phyloP scores from a whole-genome alignment of 2,113 vertebrate genomes.

The Lamprologus lemairii region DNA sequence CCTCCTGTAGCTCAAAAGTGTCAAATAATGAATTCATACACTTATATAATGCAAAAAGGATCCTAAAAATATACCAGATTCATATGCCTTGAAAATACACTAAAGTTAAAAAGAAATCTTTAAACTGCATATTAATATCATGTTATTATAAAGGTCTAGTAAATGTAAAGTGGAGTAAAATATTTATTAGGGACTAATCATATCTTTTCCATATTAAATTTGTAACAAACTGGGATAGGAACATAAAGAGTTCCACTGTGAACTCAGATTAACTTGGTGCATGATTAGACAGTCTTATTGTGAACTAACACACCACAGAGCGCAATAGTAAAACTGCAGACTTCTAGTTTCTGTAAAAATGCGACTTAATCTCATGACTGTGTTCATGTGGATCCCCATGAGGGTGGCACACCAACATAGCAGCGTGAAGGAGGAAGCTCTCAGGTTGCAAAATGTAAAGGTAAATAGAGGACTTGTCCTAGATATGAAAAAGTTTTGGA shows the following conservation, averaged over 20 bases:
- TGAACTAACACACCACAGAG: neutral
- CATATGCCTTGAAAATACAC: neutral
- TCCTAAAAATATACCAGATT: neutral
- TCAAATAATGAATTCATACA: neutral
- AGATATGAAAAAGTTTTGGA: neutral
- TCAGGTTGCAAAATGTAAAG: neutral
- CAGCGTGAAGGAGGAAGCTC: neutral
- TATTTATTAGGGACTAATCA: neutral
- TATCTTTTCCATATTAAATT: neutral
- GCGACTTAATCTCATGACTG: slow-evolving; percentile 37
- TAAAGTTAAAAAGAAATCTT: neutral
- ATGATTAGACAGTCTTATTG: neutral
- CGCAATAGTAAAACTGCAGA: neutral
- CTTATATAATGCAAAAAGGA: neutral
- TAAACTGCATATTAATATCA: neutral
- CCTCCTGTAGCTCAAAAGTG: neutral
- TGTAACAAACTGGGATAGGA: neutral
- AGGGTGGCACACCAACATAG: neutral
- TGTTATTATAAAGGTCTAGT: neutral
- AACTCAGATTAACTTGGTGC: neutral
- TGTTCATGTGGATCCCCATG: neutral
- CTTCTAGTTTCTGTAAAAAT: slow-evolving; percentile 23
- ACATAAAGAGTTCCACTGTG: neutral
- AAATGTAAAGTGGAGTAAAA: neutral
- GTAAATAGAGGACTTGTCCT: neutral